Conservation (phyloP, 2,113 vertebrate species). For the Hucho hucho region DNA sequence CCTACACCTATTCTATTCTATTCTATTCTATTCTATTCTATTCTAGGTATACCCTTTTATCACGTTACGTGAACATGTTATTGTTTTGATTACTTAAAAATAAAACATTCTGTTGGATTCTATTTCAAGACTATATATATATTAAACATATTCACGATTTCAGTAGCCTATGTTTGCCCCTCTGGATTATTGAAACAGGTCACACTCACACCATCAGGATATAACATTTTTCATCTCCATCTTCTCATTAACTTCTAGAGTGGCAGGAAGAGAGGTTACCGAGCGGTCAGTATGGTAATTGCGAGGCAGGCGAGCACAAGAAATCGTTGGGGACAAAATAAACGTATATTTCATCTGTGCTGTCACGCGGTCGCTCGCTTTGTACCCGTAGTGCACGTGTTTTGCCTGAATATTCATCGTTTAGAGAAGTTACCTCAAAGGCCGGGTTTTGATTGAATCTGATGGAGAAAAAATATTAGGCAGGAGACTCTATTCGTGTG, state of each 20-base stretch:
- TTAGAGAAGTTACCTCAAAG: conserved; percentile 66
- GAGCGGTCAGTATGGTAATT: conserved; percentile 97
- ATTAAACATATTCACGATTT: neutral
- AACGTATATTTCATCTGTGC: conserved; percentile 91
- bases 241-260: conserved; percentile 72
- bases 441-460: conserved; percentile 36
- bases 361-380: conserved; percentile 87
- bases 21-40: no score
- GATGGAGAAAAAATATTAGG: neutral
- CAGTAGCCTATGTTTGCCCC: conserved; percentile 40
- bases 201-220: conserved; percentile 50
- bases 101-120: no score
- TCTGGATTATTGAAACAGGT: conserved; percentile 66
- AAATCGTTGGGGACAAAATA: conserved; percentile 90
- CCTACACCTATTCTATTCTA: no score
- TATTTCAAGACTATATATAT: no score
- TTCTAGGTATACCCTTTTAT: no score
- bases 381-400: conserved; percentile 69
- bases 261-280: conserved; percentile 85
- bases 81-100: no score
- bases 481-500: neutral
- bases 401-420: conserved; percentile 77
- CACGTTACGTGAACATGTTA: no score
- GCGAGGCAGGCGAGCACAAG: conserved; percentile 72
- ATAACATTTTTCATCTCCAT: conserved; percentile 68